Percentiles rank a stretch among this genome's conserved stretches.
phyloP scores from a whole-genome alignment of 2,113 vertebrate genomes.

The Lagenorhynchus albirostris region DNA sequence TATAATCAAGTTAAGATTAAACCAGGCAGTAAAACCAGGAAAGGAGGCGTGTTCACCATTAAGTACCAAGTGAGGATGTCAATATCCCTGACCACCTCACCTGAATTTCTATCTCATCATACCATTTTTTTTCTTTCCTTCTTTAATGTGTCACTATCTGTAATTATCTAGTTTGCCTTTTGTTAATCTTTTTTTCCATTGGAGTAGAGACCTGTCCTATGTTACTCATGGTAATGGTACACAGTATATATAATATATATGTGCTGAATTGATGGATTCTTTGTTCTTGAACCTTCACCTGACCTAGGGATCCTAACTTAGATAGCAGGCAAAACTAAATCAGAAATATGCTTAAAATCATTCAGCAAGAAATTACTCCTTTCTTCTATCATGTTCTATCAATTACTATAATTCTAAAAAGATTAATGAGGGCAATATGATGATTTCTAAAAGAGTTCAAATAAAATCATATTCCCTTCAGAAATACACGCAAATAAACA shows the following conservation, averaged over 20 bases:
- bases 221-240: not conserved
- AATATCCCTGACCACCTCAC: not conserved
- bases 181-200: not conserved
- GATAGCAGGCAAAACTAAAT: not conserved
- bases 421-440: not conserved
- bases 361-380: not conserved
- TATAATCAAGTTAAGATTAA: not conserved
- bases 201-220: not conserved
- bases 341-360: conserved; percentile 5
- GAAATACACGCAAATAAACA: conserved; percentile 19
- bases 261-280: not conserved
- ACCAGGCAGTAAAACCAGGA: not conserved
- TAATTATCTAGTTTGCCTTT: not conserved
- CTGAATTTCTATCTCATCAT: not conserved
- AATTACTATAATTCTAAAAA: conserved; percentile 7
- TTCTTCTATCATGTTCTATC: not conserved
- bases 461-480: not conserved
- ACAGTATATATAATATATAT: not conserved
- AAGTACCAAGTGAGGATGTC: not conserved
- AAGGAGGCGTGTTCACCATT: not conserved
- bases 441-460: not conserved
- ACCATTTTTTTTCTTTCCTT: not conserved
- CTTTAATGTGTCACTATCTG: not conserved
- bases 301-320: not conserved
- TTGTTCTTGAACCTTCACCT: not conserved